Percentiles rank a stretch among this genome's conserved stretches.
These are phyloP conservation scores for Uropetala carovei DNA, from an alignment of 2,888 invertebrate genomes.

Conservation along the genomic window DNA sequence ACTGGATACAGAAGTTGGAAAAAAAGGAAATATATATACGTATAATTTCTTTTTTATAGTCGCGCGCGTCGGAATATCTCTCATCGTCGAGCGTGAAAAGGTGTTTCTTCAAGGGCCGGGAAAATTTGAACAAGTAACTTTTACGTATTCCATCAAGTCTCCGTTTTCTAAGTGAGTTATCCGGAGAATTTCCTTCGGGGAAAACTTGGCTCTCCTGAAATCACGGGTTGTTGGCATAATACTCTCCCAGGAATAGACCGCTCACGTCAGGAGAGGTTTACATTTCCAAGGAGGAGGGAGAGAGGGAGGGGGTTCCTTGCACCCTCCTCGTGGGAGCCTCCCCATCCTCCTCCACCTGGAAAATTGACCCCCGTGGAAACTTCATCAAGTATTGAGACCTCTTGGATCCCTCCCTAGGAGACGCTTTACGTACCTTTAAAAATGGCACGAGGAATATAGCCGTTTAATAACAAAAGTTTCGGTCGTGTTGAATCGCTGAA, in stretches of 20 bases:
- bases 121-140: conserved; percentile 22
- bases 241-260: neutral
- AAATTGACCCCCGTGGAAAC: conserved; percentile 2
- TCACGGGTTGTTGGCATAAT: neutral
- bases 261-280: neutral
- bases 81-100: too few species aligned
- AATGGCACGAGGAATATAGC: neutral
- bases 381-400: conserved; percentile 11
- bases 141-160: neutral
- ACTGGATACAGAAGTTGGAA: too few species aligned
- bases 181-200: neutral
- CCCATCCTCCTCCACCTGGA: neutral
- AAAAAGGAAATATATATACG: too few species aligned
- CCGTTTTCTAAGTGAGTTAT: neutral
- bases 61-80: too few species aligned
- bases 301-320: neutral
- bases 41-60: too few species aligned
- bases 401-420: neutral
- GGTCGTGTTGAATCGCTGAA: neutral
- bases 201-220: neutral
- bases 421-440: neutral
- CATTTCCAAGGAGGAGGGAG: neutral
- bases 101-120: neutral
- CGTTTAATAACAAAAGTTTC: neutral
- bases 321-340: too few species aligned